A percentile compares a stretch with the other conserved stretches of the same genome.
Conservation (phyloP, 2,888 invertebrate genomes). For the Trissolcus japonicus region DNA sequence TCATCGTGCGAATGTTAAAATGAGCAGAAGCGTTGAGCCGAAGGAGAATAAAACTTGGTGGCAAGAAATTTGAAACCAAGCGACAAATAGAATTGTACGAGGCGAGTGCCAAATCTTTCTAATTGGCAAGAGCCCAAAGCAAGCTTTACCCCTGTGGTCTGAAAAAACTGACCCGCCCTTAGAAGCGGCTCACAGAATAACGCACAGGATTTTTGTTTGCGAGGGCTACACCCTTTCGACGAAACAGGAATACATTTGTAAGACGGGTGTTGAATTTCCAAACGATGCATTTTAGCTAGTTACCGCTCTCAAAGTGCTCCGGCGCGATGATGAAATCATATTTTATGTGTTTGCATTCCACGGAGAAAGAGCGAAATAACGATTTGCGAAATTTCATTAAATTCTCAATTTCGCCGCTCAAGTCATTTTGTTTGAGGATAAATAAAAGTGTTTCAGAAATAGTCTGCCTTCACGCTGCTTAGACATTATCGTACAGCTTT, state of each 20-base stretch:
- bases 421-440: background rate
- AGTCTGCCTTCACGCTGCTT: background rate
- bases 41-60: slow-evolving; percentile 16
- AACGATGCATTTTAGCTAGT: slow-evolving; percentile 16
- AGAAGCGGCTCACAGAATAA: slow-evolving; percentile 1
- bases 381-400: background rate
- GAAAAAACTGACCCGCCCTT: slow-evolving; percentile 37
- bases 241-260: slow-evolving; percentile 24
- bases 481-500: too few species aligned
- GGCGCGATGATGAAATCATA: background rate
- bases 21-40: background rate
- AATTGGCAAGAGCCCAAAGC: slow-evolving; percentile 46
- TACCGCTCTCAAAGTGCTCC: slow-evolving; percentile 8
- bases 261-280: slow-evolving; percentile 8
- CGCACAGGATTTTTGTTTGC: slow-evolving; percentile 10
- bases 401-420: background rate
- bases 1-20: background rate
- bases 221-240: slow-evolving; percentile 31
- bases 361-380: background rate
- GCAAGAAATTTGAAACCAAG: slow-evolving; percentile 36
- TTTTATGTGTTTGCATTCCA: background rate
- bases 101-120: slow-evolving; percentile 40
- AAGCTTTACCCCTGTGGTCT: slow-evolving; percentile 26
- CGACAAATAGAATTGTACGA: slow-evolving; percentile 39
- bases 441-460: background rate